Evolutionary conservation across 1,140 invertebrate species (phyloP).

Genomic region (Macrostomum lignano): DNA sequence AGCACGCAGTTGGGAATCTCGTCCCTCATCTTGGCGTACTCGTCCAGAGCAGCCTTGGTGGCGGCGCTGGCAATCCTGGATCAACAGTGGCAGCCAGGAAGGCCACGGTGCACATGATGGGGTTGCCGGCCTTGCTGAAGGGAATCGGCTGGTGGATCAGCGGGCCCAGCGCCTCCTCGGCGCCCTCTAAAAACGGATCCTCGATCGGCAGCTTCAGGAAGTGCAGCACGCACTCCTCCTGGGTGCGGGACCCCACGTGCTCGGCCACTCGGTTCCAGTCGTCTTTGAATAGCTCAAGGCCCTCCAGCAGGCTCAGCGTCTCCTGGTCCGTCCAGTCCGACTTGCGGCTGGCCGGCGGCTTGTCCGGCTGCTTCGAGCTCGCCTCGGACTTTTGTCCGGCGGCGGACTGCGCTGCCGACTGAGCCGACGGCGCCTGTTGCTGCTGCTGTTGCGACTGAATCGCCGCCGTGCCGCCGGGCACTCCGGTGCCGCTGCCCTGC

Average conservation of each 20-base stretch:
- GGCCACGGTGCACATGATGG: slow-evolving; percentile 96
- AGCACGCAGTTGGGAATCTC: slow-evolving; percentile 76
- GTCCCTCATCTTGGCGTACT: slow-evolving; percentile 37
- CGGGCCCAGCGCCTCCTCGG: slow-evolving; percentile 28
- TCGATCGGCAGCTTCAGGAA: slow-evolving; percentile 88
- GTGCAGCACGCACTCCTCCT: slow-evolving; percentile 87
- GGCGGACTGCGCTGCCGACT: no score
- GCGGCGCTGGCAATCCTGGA: slow-evolving; percentile 69
- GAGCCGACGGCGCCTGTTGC: no score
- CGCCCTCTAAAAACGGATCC: slow-evolving; percentile 79
- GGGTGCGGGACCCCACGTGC: slow-evolving; percentile 8
- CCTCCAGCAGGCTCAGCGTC: slow-evolving; percentile 71
- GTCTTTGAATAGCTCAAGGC: slow-evolving; percentile 82
- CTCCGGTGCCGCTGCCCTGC: no score
- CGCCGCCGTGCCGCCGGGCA: no score
- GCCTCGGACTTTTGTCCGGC: no score
- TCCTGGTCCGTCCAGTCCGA: slow-evolving; percentile 34
- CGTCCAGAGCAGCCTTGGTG: slow-evolving; percentile 81
- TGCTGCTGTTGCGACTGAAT: no score
- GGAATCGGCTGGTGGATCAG: slow-evolving; percentile 21
- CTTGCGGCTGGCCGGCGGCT: not conserved
- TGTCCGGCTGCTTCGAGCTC: no score
- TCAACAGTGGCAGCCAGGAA: slow-evolving; percentile 93
- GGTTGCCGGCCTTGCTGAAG: slow-evolving; percentile 86
- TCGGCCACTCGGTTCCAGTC: slow-evolving; percentile 66